These are phyloP conservation scores for Helicorthomorpha holstii DNA, from an alignment of 1,140 invertebrate species.

Conservation along the genomic window DNA sequence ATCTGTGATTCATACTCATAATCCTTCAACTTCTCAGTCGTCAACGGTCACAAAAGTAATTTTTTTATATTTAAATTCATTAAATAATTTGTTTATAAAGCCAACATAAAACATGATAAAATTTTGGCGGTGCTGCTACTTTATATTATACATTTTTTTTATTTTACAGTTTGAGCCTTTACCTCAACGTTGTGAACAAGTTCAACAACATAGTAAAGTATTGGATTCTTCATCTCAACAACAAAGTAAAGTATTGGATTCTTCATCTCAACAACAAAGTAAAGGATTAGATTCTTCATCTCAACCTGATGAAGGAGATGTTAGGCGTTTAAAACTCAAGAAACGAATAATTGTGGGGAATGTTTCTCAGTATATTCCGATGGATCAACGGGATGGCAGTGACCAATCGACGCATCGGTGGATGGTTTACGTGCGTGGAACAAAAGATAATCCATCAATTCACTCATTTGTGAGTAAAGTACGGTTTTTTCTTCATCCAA, in stretches of 20 bases:
- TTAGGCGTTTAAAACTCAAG: not conserved
- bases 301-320: not conserved
- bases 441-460: conserved; percentile 40
- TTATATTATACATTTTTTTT: no score
- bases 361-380: conserved; percentile 31
- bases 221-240: not conserved
- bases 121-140: no score
- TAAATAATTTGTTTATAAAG: no score
- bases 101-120: no score
- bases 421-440: conserved; percentile 65
- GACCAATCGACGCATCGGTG: conserved; percentile 63
- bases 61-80: no score
- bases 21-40: not conserved
- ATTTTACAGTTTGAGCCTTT: no score
- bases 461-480: conserved; percentile 51
- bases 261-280: not conserved
- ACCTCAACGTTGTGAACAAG: not conserved
- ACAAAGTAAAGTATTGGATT: not conserved
- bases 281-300: not conserved
- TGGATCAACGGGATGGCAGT: conserved; percentile 41
- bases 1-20: not conserved
- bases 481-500: conserved; percentile 63
- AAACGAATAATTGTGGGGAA: conserved; percentile 3
- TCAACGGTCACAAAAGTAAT: no score
- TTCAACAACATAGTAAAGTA: not conserved